A percentile compares a stretch with the other conserved stretches of the same genome.
Conservation (phyloP, 1,140 invertebrate species). For the Cydia splendana region DNA sequence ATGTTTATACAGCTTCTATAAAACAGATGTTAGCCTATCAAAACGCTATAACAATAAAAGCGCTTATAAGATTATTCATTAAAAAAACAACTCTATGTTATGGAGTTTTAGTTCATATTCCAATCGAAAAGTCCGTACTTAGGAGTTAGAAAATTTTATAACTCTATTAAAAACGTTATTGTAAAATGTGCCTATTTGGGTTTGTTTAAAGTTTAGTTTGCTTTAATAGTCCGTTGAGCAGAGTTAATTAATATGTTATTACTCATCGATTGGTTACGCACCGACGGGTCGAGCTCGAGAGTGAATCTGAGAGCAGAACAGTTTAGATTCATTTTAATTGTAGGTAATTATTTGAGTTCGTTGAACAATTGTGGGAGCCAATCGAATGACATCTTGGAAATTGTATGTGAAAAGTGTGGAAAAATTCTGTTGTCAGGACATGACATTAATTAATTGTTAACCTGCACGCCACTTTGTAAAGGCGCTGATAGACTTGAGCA, state of each 20-base stretch:
- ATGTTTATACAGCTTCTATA: constrained; percentile 9
- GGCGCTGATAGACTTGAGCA: background rate
- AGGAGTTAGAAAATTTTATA: background rate
- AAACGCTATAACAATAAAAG: background rate
- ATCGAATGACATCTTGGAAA: background rate
- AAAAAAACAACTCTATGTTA: background rate
- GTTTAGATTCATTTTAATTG: constrained; percentile 5
- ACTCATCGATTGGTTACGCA: constrained; percentile 1
- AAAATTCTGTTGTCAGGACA: background rate
- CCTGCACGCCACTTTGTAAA: background rate
- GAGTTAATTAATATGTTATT: constrained; percentile 4
- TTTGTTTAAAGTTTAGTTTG: background rate
- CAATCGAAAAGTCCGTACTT: background rate
- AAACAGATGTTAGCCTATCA: constrained; percentile 11
- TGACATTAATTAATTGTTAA: background rate
- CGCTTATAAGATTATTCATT: background rate
- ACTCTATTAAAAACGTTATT: background rate
- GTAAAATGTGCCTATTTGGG: background rate
- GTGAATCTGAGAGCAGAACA: constrained; percentile 1
- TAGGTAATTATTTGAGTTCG: background rate
- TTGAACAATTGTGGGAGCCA: constrained; percentile 1
- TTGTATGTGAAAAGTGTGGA: background rate
- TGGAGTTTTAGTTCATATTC: background rate
- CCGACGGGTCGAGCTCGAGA: background rate
- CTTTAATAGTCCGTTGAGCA: background rate